Base-by-base conservation (phyloP, 2,113 vertebrate genomes). In the Seriola rivoliana region DNA sequence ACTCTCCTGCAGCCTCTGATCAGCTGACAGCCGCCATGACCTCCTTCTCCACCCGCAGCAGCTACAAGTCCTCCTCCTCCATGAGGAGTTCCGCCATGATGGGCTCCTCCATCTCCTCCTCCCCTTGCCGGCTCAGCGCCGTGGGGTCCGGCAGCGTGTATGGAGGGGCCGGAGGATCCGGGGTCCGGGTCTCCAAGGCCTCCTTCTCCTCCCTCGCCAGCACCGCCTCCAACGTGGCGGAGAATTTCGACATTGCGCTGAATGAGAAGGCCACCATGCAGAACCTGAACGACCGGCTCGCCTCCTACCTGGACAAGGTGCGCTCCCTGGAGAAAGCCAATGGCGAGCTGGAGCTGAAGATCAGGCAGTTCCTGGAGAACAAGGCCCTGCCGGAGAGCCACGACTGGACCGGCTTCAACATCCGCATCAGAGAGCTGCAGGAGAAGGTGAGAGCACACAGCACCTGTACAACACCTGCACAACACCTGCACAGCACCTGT, bases 201-300 rank as follows among this genome's bases (percentile, higher is more conserved):
- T 71, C 87, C 66, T 65, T 25, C 21, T n/a, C 34, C 13, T 72
- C 17, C n/a, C 19, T 62, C 0, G 52, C 8, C 21, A n/a, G 54
- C 54, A 9, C 52, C 11, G 12, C 1, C 11, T 81, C 74, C 7
- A 23, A 78, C 7, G 36, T 78, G 21, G 0, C 32, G 4, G 77
- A 81, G 1, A 60, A 48, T 14, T 5, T 44, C 8, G 73, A 80
- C 32, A 9, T 86, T 7, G 25, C 85, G 0, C 77, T 62, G 65
- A 93, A 88, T 58, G 84, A 93, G 63, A 95, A 94, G 90, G 55
- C 62, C 75, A 85, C 92, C 71, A 91, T 95, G 94, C 89, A 93
- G 83, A 94, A 93, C 85, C 92, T 95, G 5, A 95, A 95, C 65
- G 92, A 95, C 81, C 93, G 94, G 0, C 91, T 95, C 86, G 89